phyloP scores from a whole-genome alignment of 2,888 invertebrate genomes.

The Nemotelus pantherinus region DNA sequence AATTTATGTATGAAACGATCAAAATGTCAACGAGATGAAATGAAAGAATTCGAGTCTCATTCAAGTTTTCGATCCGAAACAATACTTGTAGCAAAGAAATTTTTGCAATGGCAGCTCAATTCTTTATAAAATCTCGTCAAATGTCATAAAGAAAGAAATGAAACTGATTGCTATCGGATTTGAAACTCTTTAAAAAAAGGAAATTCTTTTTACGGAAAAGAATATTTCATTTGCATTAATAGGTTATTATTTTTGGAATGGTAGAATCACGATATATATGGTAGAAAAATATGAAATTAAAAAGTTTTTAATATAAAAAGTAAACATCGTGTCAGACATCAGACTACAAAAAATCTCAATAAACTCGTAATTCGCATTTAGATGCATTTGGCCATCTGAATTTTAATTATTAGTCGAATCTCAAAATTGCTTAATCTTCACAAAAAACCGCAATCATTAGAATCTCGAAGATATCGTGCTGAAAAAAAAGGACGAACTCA shows the following conservation, averaged over 20 bases:
- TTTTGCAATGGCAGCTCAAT: too few relatives aligned
- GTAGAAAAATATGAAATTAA: not conserved
- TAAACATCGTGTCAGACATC: too few relatives aligned
- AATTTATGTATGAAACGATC: too few relatives aligned
- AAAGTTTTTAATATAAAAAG: not conserved
- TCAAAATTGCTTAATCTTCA: conserved; percentile 4
- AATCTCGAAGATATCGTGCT: conserved; percentile 29
- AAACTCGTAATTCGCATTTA: not conserved
- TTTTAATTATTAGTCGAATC: conserved; percentile 1
- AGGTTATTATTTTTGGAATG: not conserved
- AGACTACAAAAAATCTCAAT: too few relatives aligned
- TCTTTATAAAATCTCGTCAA: too few relatives aligned
- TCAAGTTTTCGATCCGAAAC: too few relatives aligned
- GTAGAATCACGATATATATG: not conserved
- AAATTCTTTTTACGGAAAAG: conserved; percentile 31
- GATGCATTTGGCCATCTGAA: not conserved
- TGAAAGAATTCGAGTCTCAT: too few relatives aligned
- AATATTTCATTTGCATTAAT: conserved; percentile 13
- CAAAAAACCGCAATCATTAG: conserved; percentile 8
- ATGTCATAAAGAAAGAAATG: too few relatives aligned
- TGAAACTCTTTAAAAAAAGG: not conserved
- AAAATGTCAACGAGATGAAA: too few relatives aligned
- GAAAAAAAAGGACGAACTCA: conserved; percentile 11
- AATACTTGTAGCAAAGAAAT: too few relatives aligned
- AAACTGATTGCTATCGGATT: too few relatives aligned